Conservation (phyloP, 2,113 vertebrate genomes). For the Felis chaus region DNA sequence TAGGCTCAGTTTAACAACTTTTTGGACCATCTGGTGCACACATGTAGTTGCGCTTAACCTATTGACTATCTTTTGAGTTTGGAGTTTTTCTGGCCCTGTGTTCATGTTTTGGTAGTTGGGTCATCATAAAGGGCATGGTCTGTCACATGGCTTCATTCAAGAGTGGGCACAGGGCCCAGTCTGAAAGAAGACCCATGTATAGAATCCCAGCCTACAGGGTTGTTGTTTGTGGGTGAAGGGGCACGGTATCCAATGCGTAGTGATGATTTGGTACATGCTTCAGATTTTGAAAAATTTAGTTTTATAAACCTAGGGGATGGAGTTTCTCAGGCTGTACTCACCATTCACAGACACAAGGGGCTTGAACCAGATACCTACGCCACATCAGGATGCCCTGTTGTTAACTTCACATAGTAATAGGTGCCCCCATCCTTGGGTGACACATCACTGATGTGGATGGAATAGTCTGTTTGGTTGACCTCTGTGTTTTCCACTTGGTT, state of each 20-base stretch:
- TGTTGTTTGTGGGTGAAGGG: background rate
- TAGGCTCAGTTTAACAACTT: background rate
- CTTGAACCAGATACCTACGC: background rate
- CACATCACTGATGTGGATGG: background rate
- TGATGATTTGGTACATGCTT: background rate
- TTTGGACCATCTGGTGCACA: background rate
- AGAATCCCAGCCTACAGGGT: background rate
- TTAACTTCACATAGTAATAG: conserved; percentile 50
- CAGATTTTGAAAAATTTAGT: background rate
- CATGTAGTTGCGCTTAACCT: background rate
- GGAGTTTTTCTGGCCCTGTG: background rate
- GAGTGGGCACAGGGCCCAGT: background rate
- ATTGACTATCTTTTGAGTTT: background rate
- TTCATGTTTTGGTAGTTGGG: background rate
- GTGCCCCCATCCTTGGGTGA: background rate
- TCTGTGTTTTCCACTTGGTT: background rate
- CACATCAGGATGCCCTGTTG: accelerated
- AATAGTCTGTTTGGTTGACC: background rate
- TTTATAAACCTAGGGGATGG: background rate
- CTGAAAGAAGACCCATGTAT: background rate
- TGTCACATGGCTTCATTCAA: background rate
- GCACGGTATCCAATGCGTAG: background rate
- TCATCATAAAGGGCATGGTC: background rate
- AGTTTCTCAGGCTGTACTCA: background rate
- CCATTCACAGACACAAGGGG: background rate